A percentile compares a stretch with the other conserved stretches of the same genome.
Evolutionary conservation across 2,888 invertebrate species (phyloP).

Genomic region (Clivina fossor): DNA sequence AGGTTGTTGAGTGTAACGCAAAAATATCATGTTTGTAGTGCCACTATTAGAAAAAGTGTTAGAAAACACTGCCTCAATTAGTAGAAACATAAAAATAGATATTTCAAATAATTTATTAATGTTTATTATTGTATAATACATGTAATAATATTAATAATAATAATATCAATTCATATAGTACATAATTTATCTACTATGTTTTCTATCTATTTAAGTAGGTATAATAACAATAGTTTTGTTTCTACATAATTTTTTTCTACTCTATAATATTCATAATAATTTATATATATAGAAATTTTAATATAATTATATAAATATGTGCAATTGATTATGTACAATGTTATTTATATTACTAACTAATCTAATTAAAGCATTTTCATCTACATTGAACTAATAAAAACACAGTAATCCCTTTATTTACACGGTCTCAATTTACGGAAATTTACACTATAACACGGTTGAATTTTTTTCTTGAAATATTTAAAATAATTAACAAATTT

Average conservation of each 20-base stretch:
- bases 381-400: slow-evolving; percentile 25
- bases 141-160: no score
- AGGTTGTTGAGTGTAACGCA: no score
- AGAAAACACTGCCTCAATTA: no score
- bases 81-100: slow-evolving; percentile 1
- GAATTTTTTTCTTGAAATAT: no score
- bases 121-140: slow-evolving; percentile 24
- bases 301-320: slow-evolving; percentile 24
- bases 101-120: slow-evolving; percentile 30
- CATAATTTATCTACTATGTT: slow-evolving; percentile 2
- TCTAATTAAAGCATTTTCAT: slow-evolving; percentile 27
- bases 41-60: no score
- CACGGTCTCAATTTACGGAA: no score
- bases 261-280: slow-evolving; percentile 16
- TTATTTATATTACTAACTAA: slow-evolving; percentile 20
- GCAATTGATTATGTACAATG: slow-evolving; percentile 22
- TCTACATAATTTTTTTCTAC: slow-evolving; percentile 4
- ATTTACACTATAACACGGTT: no score
- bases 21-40: no score
- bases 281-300: slow-evolving; percentile 27
- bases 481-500: no score
- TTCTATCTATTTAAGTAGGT: no score
- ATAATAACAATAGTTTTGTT: no score
- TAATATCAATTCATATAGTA: not conserved
- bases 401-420: no score